A percentile compares a stretch with the other conserved stretches of the same genome.
Conservation (phyloP, 2,113 vertebrate species). For the Rhizomys pruinosus region DNA sequence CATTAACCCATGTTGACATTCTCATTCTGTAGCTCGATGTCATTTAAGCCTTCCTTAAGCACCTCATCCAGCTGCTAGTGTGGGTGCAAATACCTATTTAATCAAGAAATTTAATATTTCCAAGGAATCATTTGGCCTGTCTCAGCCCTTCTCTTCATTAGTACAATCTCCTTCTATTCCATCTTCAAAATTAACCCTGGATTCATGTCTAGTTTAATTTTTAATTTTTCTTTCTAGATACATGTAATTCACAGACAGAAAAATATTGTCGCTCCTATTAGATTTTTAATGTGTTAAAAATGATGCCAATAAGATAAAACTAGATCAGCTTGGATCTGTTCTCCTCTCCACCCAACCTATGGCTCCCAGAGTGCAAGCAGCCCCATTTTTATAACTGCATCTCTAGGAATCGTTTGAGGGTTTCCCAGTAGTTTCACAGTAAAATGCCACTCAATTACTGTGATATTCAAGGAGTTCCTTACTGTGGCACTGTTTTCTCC, state of each 20-base stretch:
- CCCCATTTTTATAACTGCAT: not conserved
- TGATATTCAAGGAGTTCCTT: not conserved
- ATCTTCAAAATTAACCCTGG: slow-evolving; percentile 26
- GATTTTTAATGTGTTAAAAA: slow-evolving; percentile 45
- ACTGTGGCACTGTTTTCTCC: not conserved
- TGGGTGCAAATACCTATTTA: slow-evolving; percentile 49
- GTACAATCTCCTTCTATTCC: not conserved
- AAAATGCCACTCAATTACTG: not conserved
- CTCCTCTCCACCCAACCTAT: not conserved
- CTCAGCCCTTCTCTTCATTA: slow-evolving; percentile 29
- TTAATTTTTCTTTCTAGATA: not conserved
- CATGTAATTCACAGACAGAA: slow-evolving; percentile 62
- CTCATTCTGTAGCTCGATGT: not conserved
- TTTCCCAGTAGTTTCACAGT: not conserved
- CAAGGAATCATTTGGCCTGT: slow-evolving; percentile 32
- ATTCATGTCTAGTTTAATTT: not conserved
- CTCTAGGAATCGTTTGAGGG: not conserved
- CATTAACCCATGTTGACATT: slow-evolving; percentile 73
- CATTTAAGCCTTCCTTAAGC: slow-evolving; percentile 60
- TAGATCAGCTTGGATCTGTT: not conserved
- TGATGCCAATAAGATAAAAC: slow-evolving; percentile 46
- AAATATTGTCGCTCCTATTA: slow-evolving; percentile 39
- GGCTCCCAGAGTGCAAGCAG: slow-evolving; percentile 28
- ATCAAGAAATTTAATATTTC: slow-evolving; percentile 58
- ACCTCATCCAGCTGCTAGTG: slow-evolving; percentile 46